These are phyloP conservation scores for Leiothrix lutea DNA, from an alignment of 2,113 vertebrate genomes.

Conservation along the genomic window DNA sequence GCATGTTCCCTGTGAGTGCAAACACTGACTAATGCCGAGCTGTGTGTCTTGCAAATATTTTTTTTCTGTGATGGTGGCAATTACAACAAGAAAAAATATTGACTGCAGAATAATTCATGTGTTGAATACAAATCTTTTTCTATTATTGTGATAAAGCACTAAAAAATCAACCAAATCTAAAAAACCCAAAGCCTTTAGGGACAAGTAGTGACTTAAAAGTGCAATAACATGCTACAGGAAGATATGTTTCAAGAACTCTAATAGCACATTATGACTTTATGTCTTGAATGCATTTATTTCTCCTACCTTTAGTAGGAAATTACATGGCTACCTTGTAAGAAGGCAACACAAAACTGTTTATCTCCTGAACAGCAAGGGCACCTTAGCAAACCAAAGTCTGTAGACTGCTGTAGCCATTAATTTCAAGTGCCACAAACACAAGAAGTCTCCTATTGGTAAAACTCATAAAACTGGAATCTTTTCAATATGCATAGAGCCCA, in stretches of 20 bases:
- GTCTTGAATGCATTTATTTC: not conserved
- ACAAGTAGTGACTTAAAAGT: not conserved
- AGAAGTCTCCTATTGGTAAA: not conserved
- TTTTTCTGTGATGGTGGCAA: not conserved
- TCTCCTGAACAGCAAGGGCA: not conserved
- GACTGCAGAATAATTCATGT: not conserved
- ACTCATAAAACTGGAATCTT: not conserved
- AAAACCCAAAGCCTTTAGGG: not conserved
- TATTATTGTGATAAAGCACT: not conserved
- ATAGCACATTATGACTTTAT: not conserved
- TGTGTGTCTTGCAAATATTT: not conserved
- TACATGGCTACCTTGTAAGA: not conserved
- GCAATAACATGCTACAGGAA: rapidly evolving
- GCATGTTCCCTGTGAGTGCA: not conserved
- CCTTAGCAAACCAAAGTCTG: not conserved
- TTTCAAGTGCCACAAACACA: not conserved
- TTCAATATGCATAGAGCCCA: not conserved
- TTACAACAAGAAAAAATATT: not conserved
- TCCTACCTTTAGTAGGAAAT: not conserved
- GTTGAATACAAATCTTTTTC: not conserved
- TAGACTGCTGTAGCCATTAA: not conserved
- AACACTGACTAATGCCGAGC: not conserved
- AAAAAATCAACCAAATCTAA: not conserved
- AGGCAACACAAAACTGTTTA: not conserved
- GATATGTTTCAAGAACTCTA: not conserved